Percentiles rank a stretch among this genome's conserved stretches.
Conservation (phyloP, 2,888 invertebrate species). For the Drosophila melanosoma region DNA sequence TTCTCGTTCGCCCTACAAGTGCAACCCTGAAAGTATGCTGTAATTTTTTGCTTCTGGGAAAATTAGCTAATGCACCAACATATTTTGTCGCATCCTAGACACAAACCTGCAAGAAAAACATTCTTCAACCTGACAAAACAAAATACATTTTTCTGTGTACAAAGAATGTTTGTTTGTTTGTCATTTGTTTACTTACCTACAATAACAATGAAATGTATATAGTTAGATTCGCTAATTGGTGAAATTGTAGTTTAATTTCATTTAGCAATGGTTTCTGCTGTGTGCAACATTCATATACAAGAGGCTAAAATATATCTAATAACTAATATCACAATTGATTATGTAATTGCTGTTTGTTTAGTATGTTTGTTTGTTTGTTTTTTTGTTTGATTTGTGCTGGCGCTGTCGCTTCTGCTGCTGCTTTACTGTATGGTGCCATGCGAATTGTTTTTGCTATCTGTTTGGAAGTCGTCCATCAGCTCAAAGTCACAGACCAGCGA, state of each 20-base stretch:
- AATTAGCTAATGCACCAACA: not conserved
- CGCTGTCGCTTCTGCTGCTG: slow-evolving; percentile 4
- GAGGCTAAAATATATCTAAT: slow-evolving; percentile 82
- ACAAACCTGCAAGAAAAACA: not conserved
- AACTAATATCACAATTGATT: slow-evolving; percentile 84
- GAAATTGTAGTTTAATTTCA: slow-evolving; percentile 44
- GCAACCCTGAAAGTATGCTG: not conserved
- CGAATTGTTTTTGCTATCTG: slow-evolving; percentile 13
- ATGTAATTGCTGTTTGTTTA: slow-evolving; percentile 68
- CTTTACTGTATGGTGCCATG: slow-evolving; percentile 60
- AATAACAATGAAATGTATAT: not conserved
- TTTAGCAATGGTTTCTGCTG: slow-evolving; percentile 49
- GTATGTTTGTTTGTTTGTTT: slow-evolving; percentile 40
- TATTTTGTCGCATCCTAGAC: fast-evolving
- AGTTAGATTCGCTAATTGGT: slow-evolving; percentile 61
- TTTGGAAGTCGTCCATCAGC: slow-evolving; percentile 60
- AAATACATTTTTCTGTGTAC: not conserved
- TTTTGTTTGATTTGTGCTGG: slow-evolving; percentile 14
- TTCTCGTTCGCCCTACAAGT: fast-evolving
- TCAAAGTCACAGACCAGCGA: slow-evolving; percentile 89
- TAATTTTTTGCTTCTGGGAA: fast-evolving
- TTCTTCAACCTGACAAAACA: no score
- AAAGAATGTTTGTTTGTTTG: not conserved
- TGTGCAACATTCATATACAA: slow-evolving; percentile 54
- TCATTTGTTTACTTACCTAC: no score